Percentiles rank a stretch among this genome's conserved stretches.
Evolutionary conservation across 2,113 vertebrate species (phyloP).

Genomic region (Stigmatopora nigra): DNA sequence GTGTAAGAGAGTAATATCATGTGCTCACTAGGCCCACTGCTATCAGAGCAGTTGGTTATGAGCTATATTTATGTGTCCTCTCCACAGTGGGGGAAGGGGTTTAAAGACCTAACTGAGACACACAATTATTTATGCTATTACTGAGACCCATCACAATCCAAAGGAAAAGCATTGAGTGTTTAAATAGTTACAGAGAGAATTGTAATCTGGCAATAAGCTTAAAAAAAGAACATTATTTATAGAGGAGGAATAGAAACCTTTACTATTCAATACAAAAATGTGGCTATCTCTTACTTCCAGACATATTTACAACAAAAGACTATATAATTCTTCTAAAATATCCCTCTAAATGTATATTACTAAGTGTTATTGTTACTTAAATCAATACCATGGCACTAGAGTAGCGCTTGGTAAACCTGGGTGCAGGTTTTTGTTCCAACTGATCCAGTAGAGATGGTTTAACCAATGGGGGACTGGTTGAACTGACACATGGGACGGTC

Average conservation of each 20-base stretch:
- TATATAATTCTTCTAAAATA: too few species aligned
- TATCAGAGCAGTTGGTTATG: constrained; percentile 37
- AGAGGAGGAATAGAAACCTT: not conserved
- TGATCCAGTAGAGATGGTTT: too few species aligned
- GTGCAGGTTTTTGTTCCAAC: too few species aligned
- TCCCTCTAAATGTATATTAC: too few species aligned
- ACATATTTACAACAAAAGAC: too few species aligned
- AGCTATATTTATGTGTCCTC: constrained; percentile 47
- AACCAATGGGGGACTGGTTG: not conserved
- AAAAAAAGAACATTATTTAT: not conserved
- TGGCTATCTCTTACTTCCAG: too few species aligned
- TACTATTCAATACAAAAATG: too few species aligned
- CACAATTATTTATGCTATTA: constrained; percentile 39
- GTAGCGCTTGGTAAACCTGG: too few species aligned
- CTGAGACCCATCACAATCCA: not conserved
- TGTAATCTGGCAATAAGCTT: not conserved
- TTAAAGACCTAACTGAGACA: constrained; percentile 47
- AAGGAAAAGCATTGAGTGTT: constrained; percentile 12
- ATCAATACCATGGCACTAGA: too few species aligned
- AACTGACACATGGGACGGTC: constrained; percentile 25
- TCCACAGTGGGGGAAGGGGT: constrained; percentile 40
- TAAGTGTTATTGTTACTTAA: too few species aligned
- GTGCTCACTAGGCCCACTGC: constrained; percentile 13
- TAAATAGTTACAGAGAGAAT: constrained; percentile 1
- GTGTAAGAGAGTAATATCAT: not conserved